Base-by-base conservation (phyloP, 1,140 invertebrate species). In the Pseudomyrmex flavicornis region DNA sequence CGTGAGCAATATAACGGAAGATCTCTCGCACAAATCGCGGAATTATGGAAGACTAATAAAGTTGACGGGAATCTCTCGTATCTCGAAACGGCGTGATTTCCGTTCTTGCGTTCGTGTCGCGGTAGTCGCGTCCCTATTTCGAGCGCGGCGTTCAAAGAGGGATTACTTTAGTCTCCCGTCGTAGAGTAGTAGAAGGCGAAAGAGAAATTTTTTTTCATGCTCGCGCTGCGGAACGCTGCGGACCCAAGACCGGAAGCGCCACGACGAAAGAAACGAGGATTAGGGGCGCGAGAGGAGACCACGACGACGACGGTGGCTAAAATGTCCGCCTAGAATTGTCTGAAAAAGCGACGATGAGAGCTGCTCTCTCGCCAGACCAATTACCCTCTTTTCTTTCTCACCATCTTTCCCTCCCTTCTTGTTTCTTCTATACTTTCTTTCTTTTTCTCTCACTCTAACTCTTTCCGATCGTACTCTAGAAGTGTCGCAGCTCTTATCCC, bases 261-360 rank as follows among this genome's bases (percentile, higher is more conserved):
- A 50, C 35, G 15, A 35, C 61, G 26, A 72, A 88, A 87, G 83
- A 73, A 85, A 80, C 46, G 62, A 76, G 75, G 65, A 88, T 88
- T 82, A 88, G 75, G 76, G 62, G 79, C 56, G 61, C 73, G 80
- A 68, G 52, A 79, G 52, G 15, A 79, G 20, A 46, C 12, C 8
- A 35, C 70, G 26, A 56, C 56, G 68, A 66, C 59, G 69, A 82
- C 72, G 72, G 76, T 61, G 59, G 79, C 88, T 89, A 46, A 88
- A 87, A 87, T 79, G 72, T 90, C 80, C 83, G 82, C 84, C 82
- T 82, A 61, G 80, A 90, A 90, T 90, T 90, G 86, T 70, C 84
- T 88, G 82, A 90, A 87, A 86, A 90, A 90, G 84, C 86, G 76
- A 62, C 83, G 76, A 90, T 82, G 83, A 88, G 74, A 82, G 54